Evolutionary conservation across 2,888 invertebrate species (phyloP), one percentile per base, ranked within the genome.

Genomic region (Sabellastarte sp.): DNA sequence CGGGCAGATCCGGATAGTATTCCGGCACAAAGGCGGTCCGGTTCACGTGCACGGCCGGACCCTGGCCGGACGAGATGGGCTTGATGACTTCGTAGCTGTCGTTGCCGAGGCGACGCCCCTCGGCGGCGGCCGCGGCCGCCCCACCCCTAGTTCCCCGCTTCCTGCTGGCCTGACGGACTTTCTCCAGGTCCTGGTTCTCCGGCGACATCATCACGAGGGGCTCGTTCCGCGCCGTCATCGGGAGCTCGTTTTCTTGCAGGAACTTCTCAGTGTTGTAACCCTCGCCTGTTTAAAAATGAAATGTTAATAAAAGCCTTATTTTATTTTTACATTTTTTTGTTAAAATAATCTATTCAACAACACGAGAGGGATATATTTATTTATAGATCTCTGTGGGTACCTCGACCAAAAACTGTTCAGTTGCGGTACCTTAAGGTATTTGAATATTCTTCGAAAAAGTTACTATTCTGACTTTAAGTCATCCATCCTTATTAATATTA

Each of bases 221-320:
- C 60, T 81, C 81, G 10, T 73, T 69, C 26, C 80, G 67, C n/a
- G 74, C 73, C 65, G 70, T 66, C 28, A 63, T 69, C 26, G 73
- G 70, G 26, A 82, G 61, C 29, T 72, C 67, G 50, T 77, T 70
- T 41, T 82, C 80, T 69, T 83, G 82, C 29, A 82, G 71, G 69
- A 80, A 83, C 65, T 78, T 81, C 53, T 68, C 66, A 3, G 77
- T 77, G 71, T 79, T 82, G 69, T 77, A 82, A 60, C 70, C 72
- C 31, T 74, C 76, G 2, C 79, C 80, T 66, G 76, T 20, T 15
- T 41, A 41, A 41, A 41, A 41, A 41, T 15, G 41, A 41, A 41
- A n/a, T n/a, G n/a, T n/a, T n/a, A n/a, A n/a, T n/a, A n/a, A n/a
- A n/a, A n/a, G n/a, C n/a, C n/a, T n/a, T n/a, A n/a, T n/a, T n/a